Percentiles rank a stretch among this genome's conserved stretches.
phyloP scores from a whole-genome alignment of 2,888 invertebrate species.

The Hirtodrosophila duncani region DNA sequence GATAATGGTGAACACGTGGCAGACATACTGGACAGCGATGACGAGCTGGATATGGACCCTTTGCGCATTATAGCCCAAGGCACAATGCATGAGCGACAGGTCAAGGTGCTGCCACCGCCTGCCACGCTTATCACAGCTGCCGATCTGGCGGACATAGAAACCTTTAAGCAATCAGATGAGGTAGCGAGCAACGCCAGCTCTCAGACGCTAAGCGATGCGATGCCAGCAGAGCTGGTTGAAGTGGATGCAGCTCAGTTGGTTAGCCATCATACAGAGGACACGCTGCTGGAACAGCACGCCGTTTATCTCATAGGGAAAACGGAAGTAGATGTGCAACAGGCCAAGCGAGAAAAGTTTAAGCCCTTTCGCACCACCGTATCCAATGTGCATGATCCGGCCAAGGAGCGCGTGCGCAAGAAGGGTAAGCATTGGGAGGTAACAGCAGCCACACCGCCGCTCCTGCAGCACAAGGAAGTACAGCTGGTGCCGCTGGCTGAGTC shows the following conservation, averaged over 20 bases:
- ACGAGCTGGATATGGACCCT: constrained; percentile 75
- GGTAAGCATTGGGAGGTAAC: constrained; percentile 76
- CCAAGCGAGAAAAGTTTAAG: constrained; percentile 67
- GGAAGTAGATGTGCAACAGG: constrained; percentile 37
- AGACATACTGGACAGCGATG: constrained; percentile 76
- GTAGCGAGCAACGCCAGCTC: constrained; percentile 27
- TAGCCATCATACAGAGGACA: constrained; percentile 6
- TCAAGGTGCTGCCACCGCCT: constrained; percentile 61
- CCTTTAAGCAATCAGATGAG: constrained; percentile 59
- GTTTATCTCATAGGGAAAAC: constrained; percentile 72
- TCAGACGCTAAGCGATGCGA: constrained; percentile 16
- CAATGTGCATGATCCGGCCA: constrained; percentile 76
- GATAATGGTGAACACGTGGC: constrained; percentile 34
- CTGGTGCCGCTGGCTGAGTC: constrained; percentile 74
- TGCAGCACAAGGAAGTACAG: constrained; percentile 69
- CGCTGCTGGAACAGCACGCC: constrained; percentile 68
- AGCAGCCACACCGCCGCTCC: constrained; percentile 76
- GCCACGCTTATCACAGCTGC: constrained; percentile 66
- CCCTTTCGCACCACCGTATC: constrained; percentile 76
- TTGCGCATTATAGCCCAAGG: constrained; percentile 75
- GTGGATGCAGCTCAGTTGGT: constrained; percentile 51
- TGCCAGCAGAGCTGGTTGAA: constrained; percentile 53
- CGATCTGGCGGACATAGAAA: constrained; percentile 75
- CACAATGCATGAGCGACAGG: constrained; percentile 69
- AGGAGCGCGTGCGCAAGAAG: constrained; percentile 72